These are phyloP conservation scores for Meloidogyne hapla DNA, from an alignment of 1,140 invertebrate species.

Conservation along the genomic window DNA sequence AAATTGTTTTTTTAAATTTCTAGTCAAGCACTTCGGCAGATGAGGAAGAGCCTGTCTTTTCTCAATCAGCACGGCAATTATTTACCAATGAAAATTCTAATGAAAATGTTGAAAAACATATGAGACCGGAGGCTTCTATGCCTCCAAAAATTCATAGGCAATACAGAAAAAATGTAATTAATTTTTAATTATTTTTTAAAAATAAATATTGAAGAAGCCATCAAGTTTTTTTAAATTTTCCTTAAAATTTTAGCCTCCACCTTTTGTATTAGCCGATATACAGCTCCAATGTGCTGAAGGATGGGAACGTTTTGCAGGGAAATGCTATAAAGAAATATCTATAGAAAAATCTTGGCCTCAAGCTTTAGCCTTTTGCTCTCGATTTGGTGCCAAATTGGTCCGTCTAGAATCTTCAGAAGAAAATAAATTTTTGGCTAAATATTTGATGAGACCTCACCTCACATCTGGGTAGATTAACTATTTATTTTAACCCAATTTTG, in stretches of 20 bases:
- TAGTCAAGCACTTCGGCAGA: neutral
- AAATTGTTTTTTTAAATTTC: neutral
- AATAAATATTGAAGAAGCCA: too few species aligned
- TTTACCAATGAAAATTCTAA: neutral
- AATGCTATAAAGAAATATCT: constrained; percentile 50
- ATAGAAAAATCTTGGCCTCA: constrained; percentile 61
- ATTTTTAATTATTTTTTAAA: neutral
- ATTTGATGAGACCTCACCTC: constrained; percentile 49
- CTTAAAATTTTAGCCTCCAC: constrained; percentile 21
- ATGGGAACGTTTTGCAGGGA: constrained; percentile 51
- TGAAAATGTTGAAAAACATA: neutral
- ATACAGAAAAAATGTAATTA: neutral
- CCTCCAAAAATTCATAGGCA: neutral
- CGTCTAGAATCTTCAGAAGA: constrained; percentile 54
- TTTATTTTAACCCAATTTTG: neutral
- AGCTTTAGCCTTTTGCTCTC: constrained; percentile 56
- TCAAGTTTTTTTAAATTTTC: neutral
- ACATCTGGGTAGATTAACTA: constrained; percentile 25
- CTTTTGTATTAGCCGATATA: constrained; percentile 45
- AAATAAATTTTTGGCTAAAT: constrained; percentile 50
- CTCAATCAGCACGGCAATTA: neutral
- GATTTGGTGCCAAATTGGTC: constrained; percentile 56
- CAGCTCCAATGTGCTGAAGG: constrained; percentile 56
- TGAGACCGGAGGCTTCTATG: neutral
- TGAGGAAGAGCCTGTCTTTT: neutral